Percentiles rank a stretch among this genome's conserved stretches.
phyloP scores from a whole-genome alignment of 92 coral and sea anemone species.

The Anthopleura xanthogrammica region DNA sequence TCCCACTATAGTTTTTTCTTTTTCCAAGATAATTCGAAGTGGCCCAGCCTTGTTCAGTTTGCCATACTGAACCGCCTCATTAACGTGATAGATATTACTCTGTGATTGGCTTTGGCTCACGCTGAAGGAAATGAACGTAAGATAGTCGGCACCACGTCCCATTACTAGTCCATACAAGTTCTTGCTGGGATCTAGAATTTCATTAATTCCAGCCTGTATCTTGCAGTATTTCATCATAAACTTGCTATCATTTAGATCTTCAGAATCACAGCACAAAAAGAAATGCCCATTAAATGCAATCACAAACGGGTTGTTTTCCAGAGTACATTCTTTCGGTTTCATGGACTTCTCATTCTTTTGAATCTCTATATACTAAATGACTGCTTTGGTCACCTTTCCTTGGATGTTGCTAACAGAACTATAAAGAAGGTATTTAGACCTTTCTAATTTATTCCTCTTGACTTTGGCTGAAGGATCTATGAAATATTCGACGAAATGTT shows the following conservation, averaged over 20 bases:
- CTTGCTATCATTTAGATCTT: not conserved
- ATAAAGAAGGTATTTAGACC: not conserved
- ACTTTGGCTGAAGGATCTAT: not conserved
- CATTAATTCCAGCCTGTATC: not conserved
- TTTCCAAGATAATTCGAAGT: not conserved
- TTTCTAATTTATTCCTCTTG: not conserved
- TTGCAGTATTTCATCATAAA: not conserved
- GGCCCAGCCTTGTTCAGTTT: not conserved
- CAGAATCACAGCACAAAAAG: not conserved
- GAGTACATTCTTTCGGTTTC: not conserved
- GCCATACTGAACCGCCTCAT: no score
- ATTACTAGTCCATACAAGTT: not conserved
- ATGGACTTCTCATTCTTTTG: not conserved
- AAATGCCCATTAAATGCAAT: not conserved
- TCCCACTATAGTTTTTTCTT: not conserved
- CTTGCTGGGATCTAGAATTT: no score
- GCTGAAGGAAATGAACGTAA: not conserved
- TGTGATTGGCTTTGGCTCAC: not conserved
- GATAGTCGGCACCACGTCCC: not conserved
- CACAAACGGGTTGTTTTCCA: not conserved
- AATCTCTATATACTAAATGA: no score
- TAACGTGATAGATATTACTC: no score
- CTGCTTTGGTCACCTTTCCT: not conserved
- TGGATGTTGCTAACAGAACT: not conserved
- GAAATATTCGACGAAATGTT: no score